phyloP scores from a whole-genome alignment of 2,113 vertebrate genomes.

The Lagopus leucura region DNA sequence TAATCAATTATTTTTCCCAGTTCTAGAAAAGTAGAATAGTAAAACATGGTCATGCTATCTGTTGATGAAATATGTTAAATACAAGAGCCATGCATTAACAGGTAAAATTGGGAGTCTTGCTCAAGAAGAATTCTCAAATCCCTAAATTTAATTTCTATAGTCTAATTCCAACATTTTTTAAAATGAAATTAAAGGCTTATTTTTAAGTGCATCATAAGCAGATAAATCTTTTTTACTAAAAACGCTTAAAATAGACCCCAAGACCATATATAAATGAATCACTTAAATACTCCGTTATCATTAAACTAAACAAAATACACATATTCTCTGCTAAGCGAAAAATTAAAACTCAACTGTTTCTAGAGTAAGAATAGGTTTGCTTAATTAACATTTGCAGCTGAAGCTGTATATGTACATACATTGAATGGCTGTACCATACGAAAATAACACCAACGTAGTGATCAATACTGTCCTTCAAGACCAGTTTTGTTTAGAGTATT shows the following conservation, averaged over 20 bases:
- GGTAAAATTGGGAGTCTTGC: neutral
- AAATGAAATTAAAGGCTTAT: neutral
- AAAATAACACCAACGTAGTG: neutral
- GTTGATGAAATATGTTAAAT: conserved; percentile 1
- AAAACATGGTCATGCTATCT: neutral
- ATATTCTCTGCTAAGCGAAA: neutral
- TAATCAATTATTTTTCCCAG: neutral
- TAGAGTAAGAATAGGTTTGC: neutral
- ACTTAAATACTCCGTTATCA: neutral
- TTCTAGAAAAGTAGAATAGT: neutral
- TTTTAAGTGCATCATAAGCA: neutral
- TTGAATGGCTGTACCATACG: neutral
- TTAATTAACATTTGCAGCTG: neutral
- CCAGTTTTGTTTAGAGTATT: neutral
- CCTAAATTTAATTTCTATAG: neutral
- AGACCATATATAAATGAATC: neutral
- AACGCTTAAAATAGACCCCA: neutral
- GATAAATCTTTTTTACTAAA: neutral
- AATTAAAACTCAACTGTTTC: neutral
- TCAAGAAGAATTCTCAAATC: neutral
- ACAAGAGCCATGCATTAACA: neutral
- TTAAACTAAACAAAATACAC: conserved; percentile 15
- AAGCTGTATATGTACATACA: neutral
- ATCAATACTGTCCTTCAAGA: neutral
- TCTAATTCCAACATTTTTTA: neutral